These are phyloP conservation scores for Nebria salina DNA, from an alignment of 2,888 invertebrate genomes.

Conservation along the genomic window DNA sequence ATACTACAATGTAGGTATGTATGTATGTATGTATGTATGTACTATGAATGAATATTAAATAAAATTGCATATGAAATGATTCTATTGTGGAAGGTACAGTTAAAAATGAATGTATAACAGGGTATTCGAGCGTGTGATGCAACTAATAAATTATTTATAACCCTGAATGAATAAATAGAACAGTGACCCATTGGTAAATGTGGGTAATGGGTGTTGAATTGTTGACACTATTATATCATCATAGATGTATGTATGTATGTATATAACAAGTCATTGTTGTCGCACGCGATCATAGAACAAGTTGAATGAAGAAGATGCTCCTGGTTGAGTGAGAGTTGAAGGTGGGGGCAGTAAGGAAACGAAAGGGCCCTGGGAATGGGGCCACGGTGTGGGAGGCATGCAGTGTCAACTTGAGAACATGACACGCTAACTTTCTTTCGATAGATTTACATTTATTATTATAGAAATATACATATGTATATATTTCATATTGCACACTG, in stretches of 20 bases:
- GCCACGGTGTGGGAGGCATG: conserved; percentile 30
- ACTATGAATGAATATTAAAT: background rate
- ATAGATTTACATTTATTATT: background rate
- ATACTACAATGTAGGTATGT: too few relatives aligned
- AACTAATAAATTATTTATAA: background rate
- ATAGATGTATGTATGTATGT: background rate
- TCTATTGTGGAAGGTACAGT: background rate
- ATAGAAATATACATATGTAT: background rate
- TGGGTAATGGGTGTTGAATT: too few relatives aligned
- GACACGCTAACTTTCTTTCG: background rate
- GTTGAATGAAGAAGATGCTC: background rate
- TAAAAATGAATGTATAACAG: background rate
- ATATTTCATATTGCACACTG: background rate
- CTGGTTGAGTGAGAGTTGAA: background rate
- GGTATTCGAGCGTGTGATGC: background rate
- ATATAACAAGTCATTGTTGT: background rate
- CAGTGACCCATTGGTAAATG: too few relatives aligned
- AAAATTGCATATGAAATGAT: background rate
- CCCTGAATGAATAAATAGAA: too few relatives aligned
- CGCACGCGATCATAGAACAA: background rate
- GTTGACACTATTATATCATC: too few relatives aligned
- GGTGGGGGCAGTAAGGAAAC: conserved; percentile 14
- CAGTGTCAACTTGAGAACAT: background rate
- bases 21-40: too few relatives aligned
- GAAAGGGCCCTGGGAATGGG: conserved; percentile 26